phyloP scores from a whole-genome alignment of 2,113 vertebrate genomes.

The Hoplias malabaricus region DNA sequence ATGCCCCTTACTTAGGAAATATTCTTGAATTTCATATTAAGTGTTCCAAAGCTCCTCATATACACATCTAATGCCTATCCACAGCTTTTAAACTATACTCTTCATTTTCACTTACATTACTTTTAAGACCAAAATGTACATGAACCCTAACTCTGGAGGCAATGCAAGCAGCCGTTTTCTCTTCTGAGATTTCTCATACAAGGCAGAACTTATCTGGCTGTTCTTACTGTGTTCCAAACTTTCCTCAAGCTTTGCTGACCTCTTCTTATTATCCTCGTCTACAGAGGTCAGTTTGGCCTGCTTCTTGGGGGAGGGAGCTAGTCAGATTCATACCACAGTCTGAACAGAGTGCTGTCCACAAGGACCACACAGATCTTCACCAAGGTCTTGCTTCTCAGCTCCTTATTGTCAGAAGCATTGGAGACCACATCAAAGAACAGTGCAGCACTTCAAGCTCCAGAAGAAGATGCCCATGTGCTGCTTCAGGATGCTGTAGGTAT shows the following conservation, averaged over 20 bases:
- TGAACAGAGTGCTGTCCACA: constrained; percentile 90
- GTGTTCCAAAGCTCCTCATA: too few relatives aligned
- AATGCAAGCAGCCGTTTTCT: too few relatives aligned
- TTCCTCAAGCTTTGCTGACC: constrained; percentile 96
- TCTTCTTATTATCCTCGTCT: constrained; percentile 97
- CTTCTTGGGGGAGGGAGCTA: constrained; percentile 94
- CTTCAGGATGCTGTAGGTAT: not conserved
- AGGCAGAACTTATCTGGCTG: constrained; percentile 87
- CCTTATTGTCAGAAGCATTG: constrained; percentile 96
- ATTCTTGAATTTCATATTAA: too few relatives aligned
- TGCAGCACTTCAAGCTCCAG: constrained; percentile 75
- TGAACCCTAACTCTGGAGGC: too few relatives aligned
- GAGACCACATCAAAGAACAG: constrained; percentile 96
- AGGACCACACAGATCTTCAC: constrained; percentile 97
- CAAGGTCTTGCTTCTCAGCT: constrained; percentile 96
- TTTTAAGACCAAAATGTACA: too few relatives aligned
- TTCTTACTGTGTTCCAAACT: constrained; percentile 91
- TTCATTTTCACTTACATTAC: too few relatives aligned
- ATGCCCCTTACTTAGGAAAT: too few relatives aligned
- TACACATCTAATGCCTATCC: too few relatives aligned
- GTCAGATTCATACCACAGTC: constrained; percentile 98
- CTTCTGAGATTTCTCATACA: constrained; percentile 96
- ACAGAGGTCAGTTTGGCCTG: constrained; percentile 95
- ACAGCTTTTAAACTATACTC: too few relatives aligned
- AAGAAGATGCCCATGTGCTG: not conserved